phyloP scores from a whole-genome alignment of 2,888 invertebrate genomes.

The Acrocera orbiculus region DNA sequence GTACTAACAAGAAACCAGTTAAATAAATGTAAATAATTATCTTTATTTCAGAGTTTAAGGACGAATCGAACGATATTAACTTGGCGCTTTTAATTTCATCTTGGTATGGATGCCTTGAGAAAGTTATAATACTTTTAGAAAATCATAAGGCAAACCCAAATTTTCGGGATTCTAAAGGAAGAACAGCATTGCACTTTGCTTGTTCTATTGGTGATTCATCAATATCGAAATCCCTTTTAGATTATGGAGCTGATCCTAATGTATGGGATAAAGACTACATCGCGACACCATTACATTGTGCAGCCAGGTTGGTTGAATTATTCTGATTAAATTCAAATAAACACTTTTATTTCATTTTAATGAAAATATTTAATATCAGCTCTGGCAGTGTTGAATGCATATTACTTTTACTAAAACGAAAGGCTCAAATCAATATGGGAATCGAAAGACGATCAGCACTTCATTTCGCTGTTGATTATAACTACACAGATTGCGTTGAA shows the following conservation, averaged over 20 bases:
- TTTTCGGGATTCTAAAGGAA: conserved; percentile 45
- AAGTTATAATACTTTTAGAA: conserved; percentile 20
- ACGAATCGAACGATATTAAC: conserved; percentile 23
- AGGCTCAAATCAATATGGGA: conserved; percentile 67
- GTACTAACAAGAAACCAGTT: conserved; percentile 13
- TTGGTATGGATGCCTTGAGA: conserved; percentile 22
- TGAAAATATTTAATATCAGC: conserved; percentile 14
- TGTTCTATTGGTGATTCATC: conserved; percentile 56
- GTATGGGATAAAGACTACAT: conserved; percentile 52
- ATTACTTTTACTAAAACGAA: conserved; percentile 46
- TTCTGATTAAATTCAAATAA: background rate
- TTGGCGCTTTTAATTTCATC: conserved; percentile 24
- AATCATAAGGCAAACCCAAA: conserved; percentile 39
- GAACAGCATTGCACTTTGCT: conserved; percentile 59
- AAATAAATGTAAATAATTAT: background rate
- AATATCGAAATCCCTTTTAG: conserved; percentile 51
- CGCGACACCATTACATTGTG: conserved; percentile 61
- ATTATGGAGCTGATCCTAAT: conserved; percentile 48
- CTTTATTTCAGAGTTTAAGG: conserved; percentile 15
- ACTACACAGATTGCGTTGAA: conserved; percentile 54
- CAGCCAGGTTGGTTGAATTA: conserved; percentile 38
- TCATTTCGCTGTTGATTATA: conserved; percentile 68
- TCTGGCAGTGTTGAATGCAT: conserved; percentile 29
- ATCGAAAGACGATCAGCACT: conserved; percentile 52
- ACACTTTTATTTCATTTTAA: background rate